A percentile compares a stretch with the other conserved stretches of the same genome.
Conservation (phyloP, 2,888 invertebrate genomes). For the Acronicta aceris region DNA sequence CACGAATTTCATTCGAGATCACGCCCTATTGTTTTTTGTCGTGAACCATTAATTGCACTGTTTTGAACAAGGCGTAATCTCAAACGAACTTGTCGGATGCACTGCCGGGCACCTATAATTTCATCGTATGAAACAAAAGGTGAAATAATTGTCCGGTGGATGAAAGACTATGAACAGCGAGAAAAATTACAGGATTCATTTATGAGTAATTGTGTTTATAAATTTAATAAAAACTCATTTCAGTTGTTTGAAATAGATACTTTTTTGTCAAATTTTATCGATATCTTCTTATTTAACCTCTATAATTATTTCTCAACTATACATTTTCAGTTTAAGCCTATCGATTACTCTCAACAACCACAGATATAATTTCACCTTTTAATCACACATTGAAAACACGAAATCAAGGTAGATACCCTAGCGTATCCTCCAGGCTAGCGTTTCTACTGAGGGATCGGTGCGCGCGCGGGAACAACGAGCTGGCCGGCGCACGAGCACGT, state of each 20-base stretch:
- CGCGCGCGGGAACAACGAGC: constrained; percentile 44
- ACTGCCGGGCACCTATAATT: neutral
- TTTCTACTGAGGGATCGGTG: constrained; percentile 75
- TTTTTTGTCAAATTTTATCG: too few species aligned
- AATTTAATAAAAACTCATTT: too few species aligned
- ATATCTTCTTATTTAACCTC: too few species aligned
- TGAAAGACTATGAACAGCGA: neutral
- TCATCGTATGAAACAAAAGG: neutral
- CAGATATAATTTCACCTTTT: neutral
- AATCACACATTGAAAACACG: neutral
- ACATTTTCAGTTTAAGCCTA: neutral
- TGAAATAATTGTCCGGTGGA: neutral
- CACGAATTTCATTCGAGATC: too few species aligned
- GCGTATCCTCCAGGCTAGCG: constrained; percentile 90
- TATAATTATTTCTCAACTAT: too few species aligned
- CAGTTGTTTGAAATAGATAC: too few species aligned
- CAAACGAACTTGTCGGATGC: neutral
- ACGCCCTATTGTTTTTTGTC: too few species aligned
- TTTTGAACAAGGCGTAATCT: neutral
- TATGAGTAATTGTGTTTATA: too few species aligned
- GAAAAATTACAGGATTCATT: too few species aligned
- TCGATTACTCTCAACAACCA: too few species aligned
- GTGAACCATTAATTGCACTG: neutral
- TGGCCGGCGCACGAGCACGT: constrained; percentile 60
- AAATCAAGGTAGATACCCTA: constrained; percentile 90